phyloP scores from a whole-genome alignment of 23 tunicate genomes.

The Trididemnum nubilum region DNA sequence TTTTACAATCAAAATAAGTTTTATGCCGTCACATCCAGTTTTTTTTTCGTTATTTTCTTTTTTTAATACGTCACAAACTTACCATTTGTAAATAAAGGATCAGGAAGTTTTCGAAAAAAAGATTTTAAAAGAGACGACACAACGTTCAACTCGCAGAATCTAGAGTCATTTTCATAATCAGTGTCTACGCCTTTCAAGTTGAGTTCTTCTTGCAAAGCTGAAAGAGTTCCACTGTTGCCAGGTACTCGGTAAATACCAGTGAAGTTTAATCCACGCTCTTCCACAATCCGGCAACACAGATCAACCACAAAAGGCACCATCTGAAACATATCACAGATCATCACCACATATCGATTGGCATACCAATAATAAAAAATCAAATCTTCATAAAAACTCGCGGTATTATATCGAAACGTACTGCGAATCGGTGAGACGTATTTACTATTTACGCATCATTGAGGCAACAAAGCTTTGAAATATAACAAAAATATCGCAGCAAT shows the following conservation, averaged over 20 bases:
- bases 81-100: conserved; percentile 93
- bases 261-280: conserved; percentile 62
- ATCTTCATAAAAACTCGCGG: too few species aligned
- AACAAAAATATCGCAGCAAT: too few species aligned
- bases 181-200: conserved; percentile 70
- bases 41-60: too few species aligned
- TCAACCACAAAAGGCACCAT: conserved; percentile 88
- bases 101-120: conserved; percentile 86
- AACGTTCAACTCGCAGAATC: conserved; percentile 77
- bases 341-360: too few species aligned
- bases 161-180: conserved; percentile 51
- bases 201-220: conserved; percentile 88
- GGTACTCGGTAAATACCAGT: conserved; percentile 95
- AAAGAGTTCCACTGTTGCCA: conserved; percentile 83
- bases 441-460: too few species aligned
- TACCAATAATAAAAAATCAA: too few species aligned
- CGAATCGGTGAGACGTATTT: too few species aligned
- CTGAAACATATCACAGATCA: conserved; percentile 51
- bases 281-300: conserved; percentile 87
- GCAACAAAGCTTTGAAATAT: too few species aligned
- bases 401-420: too few species aligned
- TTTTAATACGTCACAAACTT: too few species aligned
- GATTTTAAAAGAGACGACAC: conserved; percentile 90
- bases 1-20: too few species aligned
- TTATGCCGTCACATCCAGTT: too few species aligned